Base-by-base conservation (phyloP, 2,113 vertebrate genomes). In the Brienomyrus brachyistius region DNA sequence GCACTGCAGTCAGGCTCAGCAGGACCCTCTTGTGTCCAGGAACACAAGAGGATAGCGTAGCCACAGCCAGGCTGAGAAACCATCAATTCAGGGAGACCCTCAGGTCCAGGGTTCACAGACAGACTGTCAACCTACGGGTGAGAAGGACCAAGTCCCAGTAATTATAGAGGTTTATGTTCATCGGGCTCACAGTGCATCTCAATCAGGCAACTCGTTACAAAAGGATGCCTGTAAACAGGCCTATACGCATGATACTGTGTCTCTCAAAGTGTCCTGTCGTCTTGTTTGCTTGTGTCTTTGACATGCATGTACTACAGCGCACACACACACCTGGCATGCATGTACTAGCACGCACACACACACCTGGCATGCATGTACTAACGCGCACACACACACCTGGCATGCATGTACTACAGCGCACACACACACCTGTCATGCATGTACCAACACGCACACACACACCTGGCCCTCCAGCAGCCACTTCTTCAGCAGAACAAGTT, bases 391-490 rank as follows among this genome's bases (percentile, higher is more conserved):
- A 48, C 4, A 21, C 95, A 98, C 98, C 98, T 99, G 98, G 52
- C 98, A 2, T 0, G 21, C 23, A 59, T 59, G 0, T 9, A 59
- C 56, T 2, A 59, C 31, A 8, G 1, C n/a, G 6, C 19, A 45
- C 47, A 48, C 9, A 48, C 4, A 21, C 95, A 98, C 98, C 98
- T 99, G 98, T 51, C 98, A 6, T 0, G 21, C 23, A 59, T 59
- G 0, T 9, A 59, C 56, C 1, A 59, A 13, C 31, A 8, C 4
- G 5, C 10, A 4, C 70, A 52, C 70, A 86, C 5, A 35, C 95
- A 98, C 98, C 98, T 99, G 98, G 56, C 98, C 98, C 92, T 99
- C 98, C 91, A 99, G 95, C 43, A 97, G 96, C 98, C 98, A 99
- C 89, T 99, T 99, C 95, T 99, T 99, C 88, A 99, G 95, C 31